phyloP scores from a whole-genome alignment of 2,888 invertebrate species.

The Limnephilus lunatus region DNA sequence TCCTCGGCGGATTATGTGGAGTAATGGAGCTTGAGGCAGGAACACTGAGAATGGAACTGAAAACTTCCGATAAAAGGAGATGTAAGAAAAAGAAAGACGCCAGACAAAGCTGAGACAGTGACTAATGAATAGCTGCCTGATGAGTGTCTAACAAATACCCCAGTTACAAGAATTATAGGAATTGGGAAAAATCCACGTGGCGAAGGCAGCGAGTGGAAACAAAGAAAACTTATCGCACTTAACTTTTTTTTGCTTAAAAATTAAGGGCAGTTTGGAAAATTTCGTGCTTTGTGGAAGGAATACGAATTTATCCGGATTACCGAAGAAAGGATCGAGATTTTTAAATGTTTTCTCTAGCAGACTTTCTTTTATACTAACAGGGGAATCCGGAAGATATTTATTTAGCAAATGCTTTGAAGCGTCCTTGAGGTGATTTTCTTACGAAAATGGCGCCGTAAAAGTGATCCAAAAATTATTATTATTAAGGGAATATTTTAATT shows the following conservation, averaged over 20 bases:
- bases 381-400: not conserved
- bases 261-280: slow-evolving; percentile 2
- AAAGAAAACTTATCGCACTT: slow-evolving; percentile 2
- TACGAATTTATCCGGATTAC: not conserved
- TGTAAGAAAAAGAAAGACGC: slow-evolving; percentile 23
- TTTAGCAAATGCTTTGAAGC: not conserved
- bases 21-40: slow-evolving; percentile 26
- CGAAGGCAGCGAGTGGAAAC: not conserved
- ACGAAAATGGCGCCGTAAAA: too few relatives aligned
- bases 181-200: slow-evolving; percentile 27
- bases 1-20: slow-evolving; percentile 34
- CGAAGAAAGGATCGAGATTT: not conserved
- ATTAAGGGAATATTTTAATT: too few relatives aligned
- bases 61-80: slow-evolving; percentile 20
- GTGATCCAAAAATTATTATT: too few relatives aligned
- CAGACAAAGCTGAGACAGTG: slow-evolving; percentile 29
- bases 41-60: not conserved
- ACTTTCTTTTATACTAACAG: not conserved
- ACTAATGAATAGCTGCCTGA: slow-evolving; percentile 28
- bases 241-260: not conserved
- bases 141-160: slow-evolving; percentile 36
- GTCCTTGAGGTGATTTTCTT: too few relatives aligned
- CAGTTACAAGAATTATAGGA: slow-evolving; percentile 18
- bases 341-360: not conserved
- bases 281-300: not conserved